Base-by-base conservation (phyloP, 2,113 vertebrate species). In the Phyllostomus hastatus region DNA sequence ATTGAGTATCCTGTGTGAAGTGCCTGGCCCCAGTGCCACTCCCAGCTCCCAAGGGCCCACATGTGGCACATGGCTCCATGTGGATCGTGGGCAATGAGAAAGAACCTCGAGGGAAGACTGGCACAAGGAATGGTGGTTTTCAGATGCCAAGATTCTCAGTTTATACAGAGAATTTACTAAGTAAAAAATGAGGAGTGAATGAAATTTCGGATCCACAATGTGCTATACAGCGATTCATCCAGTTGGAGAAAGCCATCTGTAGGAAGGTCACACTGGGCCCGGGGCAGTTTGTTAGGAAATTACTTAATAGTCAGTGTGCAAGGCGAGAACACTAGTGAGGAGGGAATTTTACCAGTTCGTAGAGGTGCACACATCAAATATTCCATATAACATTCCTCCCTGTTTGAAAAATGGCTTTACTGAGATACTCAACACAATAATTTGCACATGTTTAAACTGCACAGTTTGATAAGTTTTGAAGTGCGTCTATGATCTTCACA, bases 341-440 rank as follows among this genome's bases (percentile, higher is more conserved):
- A 67, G 31, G 35, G 9, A n/a, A 72, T 14, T 85, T 2, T 5
- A 66, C 15, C 57, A 67, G 16, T 76, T 84, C 35, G 50, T 11
- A 59, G 67, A 81, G 52, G 54, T n/a, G 28, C 12, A 26, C 24
- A 11, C 38, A 50, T 2, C 48, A 17, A 33, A 88, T 2, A 1
- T n/a, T 20, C 11, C 14, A 4, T 28, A 17, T 2, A 12, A 48
- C 1, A 26, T n/a, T 0, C 20, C 19, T 0, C 0, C 46, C 11
- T 35, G 28, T 12, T 59, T 33, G 54, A 38, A 82, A 75, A 64
- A 78, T 6, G 19, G 46, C 14, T 70, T 64, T 87, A 78, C 48
- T 59, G 28, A 24, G 10, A 20, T 54, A 4, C 20, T 73, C 1
- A 10, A 52, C 35, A 26, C 5, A 3, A 59, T 69, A 50, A 43